phyloP scores from a whole-genome alignment of 2,888 invertebrate species.

The Xestia sexstrigata region DNA sequence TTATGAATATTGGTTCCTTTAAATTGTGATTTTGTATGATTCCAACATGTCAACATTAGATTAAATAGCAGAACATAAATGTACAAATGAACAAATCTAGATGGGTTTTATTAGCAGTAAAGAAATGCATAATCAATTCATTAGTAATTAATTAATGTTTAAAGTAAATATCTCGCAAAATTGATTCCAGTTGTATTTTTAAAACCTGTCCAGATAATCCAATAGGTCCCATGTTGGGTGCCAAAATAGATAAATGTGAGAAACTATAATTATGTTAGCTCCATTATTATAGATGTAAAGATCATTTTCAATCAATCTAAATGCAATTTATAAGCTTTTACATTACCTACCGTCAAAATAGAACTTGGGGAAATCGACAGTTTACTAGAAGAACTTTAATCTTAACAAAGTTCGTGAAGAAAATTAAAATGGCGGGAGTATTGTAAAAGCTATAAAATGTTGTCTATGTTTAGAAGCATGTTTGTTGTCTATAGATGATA shows the following conservation, averaged over 20 bases:
- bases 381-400: neutral
- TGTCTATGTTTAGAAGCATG: slow-evolving; percentile 87
- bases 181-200: neutral
- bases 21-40: slow-evolving; percentile 19
- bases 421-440: slow-evolving; percentile 56
- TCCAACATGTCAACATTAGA: slow-evolving; percentile 70
- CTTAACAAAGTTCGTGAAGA: neutral
- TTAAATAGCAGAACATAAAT: slow-evolving; percentile 48
- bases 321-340: slow-evolving; percentile 55
- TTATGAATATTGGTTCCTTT: neutral
- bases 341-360: slow-evolving; percentile 22
- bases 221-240: slow-evolving; percentile 52
- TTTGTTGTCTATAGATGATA: slow-evolving; percentile 84
- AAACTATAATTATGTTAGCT: slow-evolving; percentile 57
- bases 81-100: slow-evolving; percentile 32
- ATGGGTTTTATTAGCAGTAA: slow-evolving; percentile 43
- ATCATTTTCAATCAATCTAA: slow-evolving; percentile 44
- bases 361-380: neutral
- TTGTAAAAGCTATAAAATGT: slow-evolving; percentile 73
- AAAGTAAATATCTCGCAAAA: too few species aligned
- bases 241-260: slow-evolving; percentile 59
- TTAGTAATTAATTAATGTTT: neutral
- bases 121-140: slow-evolving; percentile 1
- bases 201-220: slow-evolving; percentile 31
- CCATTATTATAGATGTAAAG: slow-evolving; percentile 54